Conservation (phyloP, 2,113 vertebrate genomes). For the Setophaga coronata region DNA sequence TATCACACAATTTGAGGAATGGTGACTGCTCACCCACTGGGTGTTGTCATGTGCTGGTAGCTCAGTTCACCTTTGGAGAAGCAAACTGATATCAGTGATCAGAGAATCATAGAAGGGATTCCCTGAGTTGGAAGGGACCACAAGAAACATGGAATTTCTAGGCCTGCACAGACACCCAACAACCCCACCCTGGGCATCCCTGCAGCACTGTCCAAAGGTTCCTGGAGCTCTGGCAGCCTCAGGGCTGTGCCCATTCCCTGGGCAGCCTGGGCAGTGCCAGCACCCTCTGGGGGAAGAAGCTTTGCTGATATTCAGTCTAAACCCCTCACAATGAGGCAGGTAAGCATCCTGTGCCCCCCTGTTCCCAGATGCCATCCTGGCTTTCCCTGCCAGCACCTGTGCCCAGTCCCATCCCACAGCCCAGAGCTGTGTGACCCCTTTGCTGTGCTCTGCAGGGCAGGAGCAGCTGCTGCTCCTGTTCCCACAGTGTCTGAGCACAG, state of each 20-base stretch:
- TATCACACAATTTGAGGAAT: not conserved
- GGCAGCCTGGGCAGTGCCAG: not conserved
- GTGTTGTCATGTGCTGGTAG: not conserved
- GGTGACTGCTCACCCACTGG: not conserved
- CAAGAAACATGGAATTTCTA: not conserved
- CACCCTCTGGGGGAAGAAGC: not conserved
- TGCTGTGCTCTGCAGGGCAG: not conserved
- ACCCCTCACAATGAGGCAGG: not conserved
- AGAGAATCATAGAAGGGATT: not conserved
- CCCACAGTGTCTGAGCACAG: rapidly evolving
- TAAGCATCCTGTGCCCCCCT: not conserved
- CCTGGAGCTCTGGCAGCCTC: not conserved
- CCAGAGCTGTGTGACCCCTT: not conserved
- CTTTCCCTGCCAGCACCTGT: not conserved
- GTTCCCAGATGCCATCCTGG: not conserved
- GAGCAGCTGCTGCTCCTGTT: not conserved
- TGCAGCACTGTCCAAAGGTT: not conserved
- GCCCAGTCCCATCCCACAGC: not conserved
- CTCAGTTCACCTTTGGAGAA: not conserved
- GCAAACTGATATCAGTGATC: not conserved
- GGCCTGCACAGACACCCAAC: not conserved
- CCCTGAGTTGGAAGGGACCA: not conserved
- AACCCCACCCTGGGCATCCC: not conserved
- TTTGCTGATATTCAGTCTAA: not conserved
- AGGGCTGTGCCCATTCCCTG: not conserved